These are phyloP conservation scores for Alethe castanea DNA, from an alignment of 2,113 vertebrate genomes.

Conservation along the genomic window DNA sequence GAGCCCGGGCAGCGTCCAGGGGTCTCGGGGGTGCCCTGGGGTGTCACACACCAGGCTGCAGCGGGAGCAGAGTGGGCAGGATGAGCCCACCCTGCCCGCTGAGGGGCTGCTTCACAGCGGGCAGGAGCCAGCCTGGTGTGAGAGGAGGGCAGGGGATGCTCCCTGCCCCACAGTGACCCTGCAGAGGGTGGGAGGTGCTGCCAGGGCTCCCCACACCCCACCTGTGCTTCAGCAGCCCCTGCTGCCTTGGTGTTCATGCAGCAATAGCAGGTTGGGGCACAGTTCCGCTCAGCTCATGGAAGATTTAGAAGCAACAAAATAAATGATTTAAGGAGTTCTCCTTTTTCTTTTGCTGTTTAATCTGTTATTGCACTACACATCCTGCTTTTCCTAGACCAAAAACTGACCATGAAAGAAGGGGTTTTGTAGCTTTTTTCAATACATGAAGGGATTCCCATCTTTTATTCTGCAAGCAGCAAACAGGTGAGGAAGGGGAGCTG, in stretches of 20 bases:
- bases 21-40: fast-evolving
- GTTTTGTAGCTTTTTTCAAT: background rate
- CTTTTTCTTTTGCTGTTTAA: background rate
- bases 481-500: background rate
- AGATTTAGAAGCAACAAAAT: background rate
- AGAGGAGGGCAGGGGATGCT: background rate
- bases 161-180: fast-evolving
- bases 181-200: background rate
- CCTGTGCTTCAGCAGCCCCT: background rate
- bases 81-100: fast-evolving
- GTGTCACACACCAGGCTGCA: background rate
- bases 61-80: background rate
- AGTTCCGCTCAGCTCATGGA: background rate
- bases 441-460: fast-evolving
- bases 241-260: fast-evolving
- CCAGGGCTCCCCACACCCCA: background rate
- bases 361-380: background rate
- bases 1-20: fast-evolving
- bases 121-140: background rate
- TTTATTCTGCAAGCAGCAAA: background rate
- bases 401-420: fast-evolving
- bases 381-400: background rate
- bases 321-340: background rate
- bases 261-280: background rate
- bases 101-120: fast-evolving